These are phyloP conservation scores for Euwallacea similis DNA, from an alignment of 1,140 invertebrate genomes.

Conservation along the genomic window DNA sequence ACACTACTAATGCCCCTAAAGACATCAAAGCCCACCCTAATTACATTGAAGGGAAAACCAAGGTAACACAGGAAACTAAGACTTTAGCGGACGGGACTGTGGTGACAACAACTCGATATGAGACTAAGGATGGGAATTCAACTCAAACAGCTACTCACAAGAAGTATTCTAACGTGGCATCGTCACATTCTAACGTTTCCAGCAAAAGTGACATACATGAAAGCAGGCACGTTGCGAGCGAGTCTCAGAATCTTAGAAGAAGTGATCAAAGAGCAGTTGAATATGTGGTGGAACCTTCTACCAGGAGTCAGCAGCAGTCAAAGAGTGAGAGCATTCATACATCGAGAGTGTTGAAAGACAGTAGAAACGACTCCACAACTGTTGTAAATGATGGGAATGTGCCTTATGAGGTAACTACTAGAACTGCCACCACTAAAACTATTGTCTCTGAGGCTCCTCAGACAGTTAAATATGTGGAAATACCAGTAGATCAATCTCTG, in stretches of 20 bases:
- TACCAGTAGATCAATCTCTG: constrained; percentile 5
- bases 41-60: constrained; percentile 58
- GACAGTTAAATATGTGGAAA: constrained; percentile 19
- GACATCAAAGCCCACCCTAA: constrained; percentile 46
- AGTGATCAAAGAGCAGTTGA: constrained; percentile 2
- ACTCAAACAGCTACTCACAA: constrained; percentile 31
- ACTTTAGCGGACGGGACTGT: constrained; percentile 65
- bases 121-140: constrained; percentile 56
- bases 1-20: constrained; percentile 42
- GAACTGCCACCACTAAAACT: constrained; percentile 10
- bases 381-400: not conserved
- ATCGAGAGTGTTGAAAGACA: not conserved
- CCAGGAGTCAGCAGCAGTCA: not conserved
- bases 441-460: not conserved
- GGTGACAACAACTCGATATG: constrained; percentile 65
- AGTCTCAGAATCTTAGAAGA: not conserved
- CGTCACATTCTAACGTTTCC: constrained; percentile 7
- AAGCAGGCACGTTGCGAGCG: not conserved
- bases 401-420: not conserved
- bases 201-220: constrained; percentile 7
- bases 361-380: not conserved
- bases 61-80: constrained; percentile 63
- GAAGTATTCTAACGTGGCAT: constrained; percentile 30
- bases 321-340: not conserved
- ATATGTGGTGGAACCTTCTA: constrained; percentile 12